Evolutionary conservation across 2,888 invertebrate species (phyloP).

Genomic region (Hyles lineata): DNA sequence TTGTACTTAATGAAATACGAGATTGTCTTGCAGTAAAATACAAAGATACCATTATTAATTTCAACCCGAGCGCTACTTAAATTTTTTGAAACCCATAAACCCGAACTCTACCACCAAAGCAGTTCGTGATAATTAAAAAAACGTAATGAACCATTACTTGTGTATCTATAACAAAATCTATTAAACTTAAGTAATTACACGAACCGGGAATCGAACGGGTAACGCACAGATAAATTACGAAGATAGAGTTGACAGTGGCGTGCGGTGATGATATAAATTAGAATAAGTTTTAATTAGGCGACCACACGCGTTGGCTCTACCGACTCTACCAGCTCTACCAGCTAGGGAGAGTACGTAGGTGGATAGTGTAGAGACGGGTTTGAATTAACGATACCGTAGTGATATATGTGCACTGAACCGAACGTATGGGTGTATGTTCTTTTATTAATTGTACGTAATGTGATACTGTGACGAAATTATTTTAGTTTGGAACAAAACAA

Average conservation of each 20-base stretch:
- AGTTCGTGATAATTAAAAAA: conserved; percentile 24
- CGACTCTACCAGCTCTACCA: conserved; percentile 17
- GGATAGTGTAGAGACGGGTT: conserved; percentile 26
- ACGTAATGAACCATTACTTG: conserved; percentile 15
- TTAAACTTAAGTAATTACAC: conserved; percentile 49
- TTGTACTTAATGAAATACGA: too few relatives aligned
- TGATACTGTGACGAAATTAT: neutral
- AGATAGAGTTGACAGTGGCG: conserved; percentile 45
- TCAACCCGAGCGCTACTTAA: neutral
- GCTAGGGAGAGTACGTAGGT: conserved; percentile 21
- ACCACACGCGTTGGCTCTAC: conserved; percentile 70
- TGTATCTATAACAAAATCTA: conserved; percentile 24
- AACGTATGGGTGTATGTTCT: conserved; percentile 3
- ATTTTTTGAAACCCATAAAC: conserved; percentile 1
- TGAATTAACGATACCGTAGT: conserved; percentile 23
- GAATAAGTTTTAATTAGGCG: conserved; percentile 71
- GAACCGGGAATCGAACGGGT: conserved; percentile 40
- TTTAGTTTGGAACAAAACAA: neutral
- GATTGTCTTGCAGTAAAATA: too few relatives aligned
- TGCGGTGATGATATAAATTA: conserved; percentile 61
- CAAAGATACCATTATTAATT: neutral
- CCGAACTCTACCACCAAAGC: conserved; percentile 13
- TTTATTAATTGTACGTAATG: conserved; percentile 12
- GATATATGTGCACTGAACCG: conserved; percentile 9
- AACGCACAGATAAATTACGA: conserved; percentile 57